Percentiles rank a stretch among this genome's conserved stretches.
These are phyloP conservation scores for Coryphaenoides rupestris DNA, from an alignment of 2,113 vertebrate species.

Conservation along the genomic window DNA sequence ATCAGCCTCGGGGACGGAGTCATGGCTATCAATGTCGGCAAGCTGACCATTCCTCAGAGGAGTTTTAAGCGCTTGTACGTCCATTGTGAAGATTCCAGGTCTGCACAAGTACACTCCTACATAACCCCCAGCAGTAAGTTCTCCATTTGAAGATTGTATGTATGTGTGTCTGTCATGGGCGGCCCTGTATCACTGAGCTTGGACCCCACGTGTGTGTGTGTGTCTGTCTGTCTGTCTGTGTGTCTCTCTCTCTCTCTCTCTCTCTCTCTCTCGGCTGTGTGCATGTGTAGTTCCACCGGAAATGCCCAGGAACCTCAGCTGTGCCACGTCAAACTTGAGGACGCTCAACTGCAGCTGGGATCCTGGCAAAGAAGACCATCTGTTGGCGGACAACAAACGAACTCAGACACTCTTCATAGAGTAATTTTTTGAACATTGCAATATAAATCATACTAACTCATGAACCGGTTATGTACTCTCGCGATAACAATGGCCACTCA, in stretches of 20 bases:
- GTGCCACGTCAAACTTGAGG: slow-evolving; percentile 48
- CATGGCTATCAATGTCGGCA: slow-evolving; percentile 45
- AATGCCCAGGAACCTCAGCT: slow-evolving; percentile 56
- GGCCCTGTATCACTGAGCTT: no score
- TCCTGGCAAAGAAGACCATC: slow-evolving; percentile 15
- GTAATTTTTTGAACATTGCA: slow-evolving; percentile 23
- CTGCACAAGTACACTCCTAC: fast-evolving
- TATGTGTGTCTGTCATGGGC: no score
- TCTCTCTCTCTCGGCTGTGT: no score
- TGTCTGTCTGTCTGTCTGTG: neutral
- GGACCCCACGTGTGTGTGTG: neutral
- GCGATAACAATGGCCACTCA: no score
- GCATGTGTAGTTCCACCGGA: slow-evolving; percentile 48
- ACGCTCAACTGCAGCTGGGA: slow-evolving; percentile 50
- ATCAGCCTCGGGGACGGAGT: slow-evolving; percentile 33
- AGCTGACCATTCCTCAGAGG: slow-evolving; percentile 10
- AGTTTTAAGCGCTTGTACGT: neutral
- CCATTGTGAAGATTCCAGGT: slow-evolving; percentile 6
- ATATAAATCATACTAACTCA: no score
- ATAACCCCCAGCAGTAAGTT: slow-evolving; percentile 55
- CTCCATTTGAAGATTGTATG: neutral
- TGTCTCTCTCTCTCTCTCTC: no score
- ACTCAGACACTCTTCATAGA: slow-evolving; percentile 40
- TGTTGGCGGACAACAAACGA: fast-evolving
- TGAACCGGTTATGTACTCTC: no score